Evolutionary conservation across 2,888 invertebrate species (phyloP), one percentile per base, ranked within the genome.

Genomic region (Celastrina argiolus): DNA sequence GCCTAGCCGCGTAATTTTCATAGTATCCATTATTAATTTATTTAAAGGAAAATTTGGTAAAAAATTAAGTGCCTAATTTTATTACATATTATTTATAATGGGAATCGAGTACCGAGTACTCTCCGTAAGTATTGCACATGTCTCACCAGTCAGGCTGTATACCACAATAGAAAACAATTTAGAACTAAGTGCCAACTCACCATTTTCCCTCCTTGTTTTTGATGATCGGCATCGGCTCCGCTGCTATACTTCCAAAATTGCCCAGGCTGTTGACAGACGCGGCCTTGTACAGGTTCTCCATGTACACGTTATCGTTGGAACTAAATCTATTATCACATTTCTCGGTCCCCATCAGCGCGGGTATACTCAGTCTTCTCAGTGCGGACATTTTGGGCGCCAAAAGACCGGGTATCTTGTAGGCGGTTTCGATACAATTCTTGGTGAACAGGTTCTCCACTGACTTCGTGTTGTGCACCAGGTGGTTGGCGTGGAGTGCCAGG

Each of bases 131-230:
- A n/a, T n/a, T n/a, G n/a, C n/a, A n/a, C n/a, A n/a, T n/a, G n/a
- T n/a, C n/a, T n/a, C n/a, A n/a, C n/a, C n/a, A n/a, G n/a, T n/a
- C n/a, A n/a, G n/a, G n/a, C n/a, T n/a, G n/a, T n/a, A n/a, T n/a
- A n/a, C n/a, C n/a, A n/a, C n/a, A n/a, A n/a, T n/a, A n/a, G n/a
- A n/a, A n/a, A n/a, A n/a, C n/a, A n/a, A n/a, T n/a, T n/a, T n/a
- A n/a, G n/a, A n/a, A n/a, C n/a, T 18, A 45, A 18, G 10, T 18
- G n/a, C 1, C 64, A 51, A 58, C 28, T 74, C 79, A 87, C 92
- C 92, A 91, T 84, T 90, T 91, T 31, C 90, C 90, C 68, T 89
- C 87, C 69, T 88, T 90, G 67, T 90, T 89, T 77, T 88, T 90
- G 66, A 88, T 88, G 67, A 90, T 87, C 4, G 91, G 88, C 86